Evolutionary conservation across 2,113 vertebrate species (phyloP).

Genomic region (Pteronura brasiliensis): DNA sequence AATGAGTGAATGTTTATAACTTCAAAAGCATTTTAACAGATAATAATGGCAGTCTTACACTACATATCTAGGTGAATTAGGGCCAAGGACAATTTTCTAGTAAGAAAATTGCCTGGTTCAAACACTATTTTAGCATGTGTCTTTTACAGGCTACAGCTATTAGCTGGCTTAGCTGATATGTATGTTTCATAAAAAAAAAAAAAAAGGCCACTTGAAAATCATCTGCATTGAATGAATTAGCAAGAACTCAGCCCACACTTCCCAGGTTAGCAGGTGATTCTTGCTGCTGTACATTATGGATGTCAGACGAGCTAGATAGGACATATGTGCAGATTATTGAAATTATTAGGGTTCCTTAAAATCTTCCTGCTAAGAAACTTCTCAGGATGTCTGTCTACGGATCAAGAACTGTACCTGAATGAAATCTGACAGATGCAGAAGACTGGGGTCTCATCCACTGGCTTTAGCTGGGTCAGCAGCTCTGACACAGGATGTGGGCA

Average conservation of each 20-base stretch:
- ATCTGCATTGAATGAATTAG: slow-evolving; percentile 36
- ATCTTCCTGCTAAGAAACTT: background rate
- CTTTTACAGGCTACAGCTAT: background rate
- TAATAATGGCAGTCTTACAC: background rate
- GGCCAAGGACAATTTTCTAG: background rate
- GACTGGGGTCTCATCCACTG: too few species aligned
- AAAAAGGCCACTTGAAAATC: slow-evolving; percentile 47
- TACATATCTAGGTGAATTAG: background rate
- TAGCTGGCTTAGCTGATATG: background rate
- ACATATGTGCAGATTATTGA: background rate
- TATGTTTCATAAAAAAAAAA: slow-evolving; percentile 27
- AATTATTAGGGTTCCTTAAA: background rate
- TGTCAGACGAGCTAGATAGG: background rate
- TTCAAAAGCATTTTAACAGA: slow-evolving; percentile 22
- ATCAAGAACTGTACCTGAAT: background rate
- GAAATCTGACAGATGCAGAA: background rate
- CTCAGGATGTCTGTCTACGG: background rate
- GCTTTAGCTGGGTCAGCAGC: background rate
- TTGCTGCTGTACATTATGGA: background rate
- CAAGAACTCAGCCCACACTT: background rate
- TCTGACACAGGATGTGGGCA: background rate
- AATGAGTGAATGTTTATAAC: slow-evolving; percentile 4
- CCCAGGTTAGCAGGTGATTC: background rate
- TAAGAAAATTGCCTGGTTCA: slow-evolving; percentile 21
- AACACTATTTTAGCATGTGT: background rate